Evolutionary conservation across 1,140 invertebrate species (phyloP).

Genomic region (Brachionus plicatilis): DNA sequence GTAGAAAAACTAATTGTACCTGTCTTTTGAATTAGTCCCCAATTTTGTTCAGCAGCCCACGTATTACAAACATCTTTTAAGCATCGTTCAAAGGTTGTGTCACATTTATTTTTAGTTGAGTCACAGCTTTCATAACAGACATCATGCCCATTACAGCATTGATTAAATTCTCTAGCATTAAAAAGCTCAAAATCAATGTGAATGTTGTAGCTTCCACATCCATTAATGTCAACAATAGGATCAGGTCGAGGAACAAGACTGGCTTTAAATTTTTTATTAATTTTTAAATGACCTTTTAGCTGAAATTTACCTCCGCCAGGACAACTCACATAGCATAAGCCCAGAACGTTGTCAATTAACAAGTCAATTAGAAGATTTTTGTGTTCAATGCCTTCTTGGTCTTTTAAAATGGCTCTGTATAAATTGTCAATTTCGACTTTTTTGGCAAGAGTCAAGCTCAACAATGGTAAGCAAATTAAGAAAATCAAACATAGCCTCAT

Average conservation of each 20-base stretch:
- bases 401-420: background rate
- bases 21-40: conserved; percentile 3
- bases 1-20: background rate
- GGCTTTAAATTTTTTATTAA: background rate
- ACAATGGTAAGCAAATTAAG: background rate
- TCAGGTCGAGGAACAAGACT: background rate
- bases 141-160: conserved; percentile 2
- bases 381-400: background rate
- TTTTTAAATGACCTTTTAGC: background rate
- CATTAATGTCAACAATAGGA: background rate
- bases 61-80: background rate
- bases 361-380: background rate
- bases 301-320: conserved; percentile 5
- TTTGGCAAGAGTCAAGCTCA: background rate
- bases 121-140: background rate
- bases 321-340: background rate
- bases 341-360: background rate
- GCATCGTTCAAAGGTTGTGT: background rate
- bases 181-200: conserved; percentile 1
- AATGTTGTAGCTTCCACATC: background rate
- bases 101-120: background rate
- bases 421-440: background rate
- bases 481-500: background rate
- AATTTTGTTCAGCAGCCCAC: background rate
- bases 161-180: background rate